Conservation (phyloP, 2,113 vertebrate species). For the Mustela lutreola region DNA sequence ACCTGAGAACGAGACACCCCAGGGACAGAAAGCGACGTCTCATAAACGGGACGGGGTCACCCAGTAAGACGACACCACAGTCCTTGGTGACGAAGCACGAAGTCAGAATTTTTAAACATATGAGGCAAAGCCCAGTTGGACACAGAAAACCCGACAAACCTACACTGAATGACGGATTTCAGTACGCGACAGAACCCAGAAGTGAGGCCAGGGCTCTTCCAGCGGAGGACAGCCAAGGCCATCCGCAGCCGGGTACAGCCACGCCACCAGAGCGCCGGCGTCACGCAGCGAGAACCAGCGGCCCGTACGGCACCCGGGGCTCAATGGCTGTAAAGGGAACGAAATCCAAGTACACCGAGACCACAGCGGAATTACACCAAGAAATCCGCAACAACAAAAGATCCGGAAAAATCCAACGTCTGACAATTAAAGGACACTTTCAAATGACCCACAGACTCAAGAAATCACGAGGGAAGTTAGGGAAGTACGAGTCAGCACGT, state of each 20-base stretch:
- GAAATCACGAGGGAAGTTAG: background rate
- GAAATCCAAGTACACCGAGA: background rate
- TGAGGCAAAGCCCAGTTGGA: background rate
- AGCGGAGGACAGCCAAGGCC: fast-evolving
- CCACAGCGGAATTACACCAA: background rate
- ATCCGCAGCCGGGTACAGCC: fast-evolving
- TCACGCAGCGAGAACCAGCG: too few relatives aligned
- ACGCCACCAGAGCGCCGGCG: background rate
- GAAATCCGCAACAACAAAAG: background rate
- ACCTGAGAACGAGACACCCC: background rate
- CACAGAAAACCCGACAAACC: background rate
- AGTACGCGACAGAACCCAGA: too few relatives aligned
- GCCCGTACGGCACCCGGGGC: fast-evolving
- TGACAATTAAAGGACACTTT: background rate
- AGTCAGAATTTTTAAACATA: background rate
- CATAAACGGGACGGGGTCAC: background rate
- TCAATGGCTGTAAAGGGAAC: background rate
- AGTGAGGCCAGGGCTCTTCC: too few relatives aligned
- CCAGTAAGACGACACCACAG: background rate
- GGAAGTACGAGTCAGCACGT: background rate
- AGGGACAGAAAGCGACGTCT: too few relatives aligned
- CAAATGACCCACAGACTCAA: background rate
- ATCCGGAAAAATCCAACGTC: background rate
- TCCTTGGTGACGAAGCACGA: background rate
- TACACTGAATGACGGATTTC: background rate